phyloP scores from a whole-genome alignment of 2,888 invertebrate genomes.

The Scrobipalpa costella region DNA sequence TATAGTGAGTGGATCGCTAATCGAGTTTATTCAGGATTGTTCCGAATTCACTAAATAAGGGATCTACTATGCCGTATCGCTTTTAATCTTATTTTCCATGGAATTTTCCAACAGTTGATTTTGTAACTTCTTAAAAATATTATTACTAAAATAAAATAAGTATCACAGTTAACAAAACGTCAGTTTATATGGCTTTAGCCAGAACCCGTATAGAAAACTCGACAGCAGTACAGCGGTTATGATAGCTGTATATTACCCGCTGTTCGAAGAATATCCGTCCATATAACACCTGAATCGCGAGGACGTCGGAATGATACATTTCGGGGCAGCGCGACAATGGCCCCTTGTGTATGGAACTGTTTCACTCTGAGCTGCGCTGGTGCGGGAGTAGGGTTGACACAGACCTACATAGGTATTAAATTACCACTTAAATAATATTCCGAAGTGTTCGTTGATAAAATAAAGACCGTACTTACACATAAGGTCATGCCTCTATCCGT shows the following conservation, averaged over 20 bases:
- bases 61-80: constrained; percentile 27
- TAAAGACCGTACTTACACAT: no score
- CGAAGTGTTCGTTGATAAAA: no score
- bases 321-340: constrained; percentile 6
- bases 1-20: constrained; percentile 68
- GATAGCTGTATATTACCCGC: background rate
- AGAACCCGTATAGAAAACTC: background rate
- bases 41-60: constrained; percentile 37
- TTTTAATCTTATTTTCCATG: constrained; percentile 29
- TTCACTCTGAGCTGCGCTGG: background rate
- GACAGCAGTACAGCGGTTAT: background rate
- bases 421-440: no score
- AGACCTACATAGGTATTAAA: no score
- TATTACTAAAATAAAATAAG: background rate
- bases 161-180: background rate
- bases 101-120: background rate
- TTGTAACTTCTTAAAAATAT: background rate
- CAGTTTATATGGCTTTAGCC: background rate
- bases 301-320: constrained; percentile 7
- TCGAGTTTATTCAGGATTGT: constrained; percentile 54
- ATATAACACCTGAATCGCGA: constrained; percentile 13
- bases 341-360: background rate
- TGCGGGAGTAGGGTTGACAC: no score
- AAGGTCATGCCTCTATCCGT: no score
- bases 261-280: background rate